These are phyloP conservation scores for Armadillidium nasatum DNA, from an alignment of 1,140 invertebrate species.

Conservation along the genomic window DNA sequence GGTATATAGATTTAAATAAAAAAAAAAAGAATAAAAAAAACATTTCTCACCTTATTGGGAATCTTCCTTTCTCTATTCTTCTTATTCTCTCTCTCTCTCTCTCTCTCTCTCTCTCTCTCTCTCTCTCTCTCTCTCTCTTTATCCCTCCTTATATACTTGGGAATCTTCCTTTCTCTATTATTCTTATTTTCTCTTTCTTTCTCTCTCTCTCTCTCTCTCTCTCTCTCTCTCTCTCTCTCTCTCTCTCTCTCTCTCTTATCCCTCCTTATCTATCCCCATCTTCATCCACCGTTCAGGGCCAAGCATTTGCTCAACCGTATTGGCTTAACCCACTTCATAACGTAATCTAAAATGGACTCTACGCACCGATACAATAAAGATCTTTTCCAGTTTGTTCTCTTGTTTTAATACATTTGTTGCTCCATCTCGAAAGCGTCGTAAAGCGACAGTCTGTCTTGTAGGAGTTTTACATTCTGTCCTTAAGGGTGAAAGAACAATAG, in stretches of 20 bases:
- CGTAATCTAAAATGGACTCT: neutral
- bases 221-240: neutral
- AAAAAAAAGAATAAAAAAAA: too few species aligned
- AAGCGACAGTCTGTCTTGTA: constrained; percentile 7
- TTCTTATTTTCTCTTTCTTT: neutral
- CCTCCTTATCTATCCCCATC: neutral
- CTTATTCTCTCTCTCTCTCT: too few species aligned
- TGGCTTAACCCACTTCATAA: neutral
- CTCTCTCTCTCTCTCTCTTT: too few species aligned
- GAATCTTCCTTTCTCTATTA: neutral
- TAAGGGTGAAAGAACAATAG: constrained; percentile 12
- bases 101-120: too few species aligned
- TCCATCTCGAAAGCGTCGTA: neutral
- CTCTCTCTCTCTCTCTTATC: too few species aligned
- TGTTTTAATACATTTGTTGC: neutral
- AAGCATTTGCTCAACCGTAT: neutral
- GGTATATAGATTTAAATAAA: too few species aligned
- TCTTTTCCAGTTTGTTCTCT: neutral
- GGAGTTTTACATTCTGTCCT: neutral
- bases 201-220: neutral
- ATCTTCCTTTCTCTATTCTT: too few species aligned
- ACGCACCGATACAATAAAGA: neutral
- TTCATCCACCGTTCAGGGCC: neutral
- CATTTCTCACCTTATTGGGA: too few species aligned
- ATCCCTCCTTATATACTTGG: too few species aligned